These are phyloP conservation scores for Noctua janthina DNA, from an alignment of 2,888 invertebrate genomes.

Conservation along the genomic window DNA sequence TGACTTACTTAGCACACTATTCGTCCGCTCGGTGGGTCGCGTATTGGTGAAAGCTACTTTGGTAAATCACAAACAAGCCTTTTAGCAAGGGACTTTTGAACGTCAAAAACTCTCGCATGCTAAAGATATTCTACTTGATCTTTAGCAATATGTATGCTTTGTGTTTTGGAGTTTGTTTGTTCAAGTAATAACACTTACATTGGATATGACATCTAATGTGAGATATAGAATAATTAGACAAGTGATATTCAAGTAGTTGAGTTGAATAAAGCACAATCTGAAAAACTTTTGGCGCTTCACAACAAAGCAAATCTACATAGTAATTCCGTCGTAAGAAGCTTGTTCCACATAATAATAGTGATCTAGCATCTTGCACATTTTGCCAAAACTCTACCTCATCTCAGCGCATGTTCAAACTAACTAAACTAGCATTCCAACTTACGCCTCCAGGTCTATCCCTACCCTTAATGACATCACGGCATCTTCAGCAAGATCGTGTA, in stretches of 20 bases:
- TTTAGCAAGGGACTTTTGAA: neutral
- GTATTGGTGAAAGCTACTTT: slow-evolving; percentile 17
- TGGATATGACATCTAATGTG: neutral
- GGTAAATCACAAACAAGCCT: neutral
- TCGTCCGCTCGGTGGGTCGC: slow-evolving; percentile 32
- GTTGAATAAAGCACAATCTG: neutral
- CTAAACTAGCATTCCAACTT: slow-evolving; percentile 14
- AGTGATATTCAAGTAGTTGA: neutral
- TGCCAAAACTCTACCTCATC: neutral
- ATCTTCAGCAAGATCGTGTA: slow-evolving; percentile 46
- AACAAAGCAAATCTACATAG: neutral
- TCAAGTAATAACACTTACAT: neutral
- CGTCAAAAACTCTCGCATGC: neutral
- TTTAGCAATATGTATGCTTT: neutral
- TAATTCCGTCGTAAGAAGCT: neutral
- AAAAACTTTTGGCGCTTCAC: neutral
- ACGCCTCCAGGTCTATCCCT: slow-evolving; percentile 26
- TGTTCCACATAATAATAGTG: neutral
- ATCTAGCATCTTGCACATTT: neutral
- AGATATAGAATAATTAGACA: neutral
- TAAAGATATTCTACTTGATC: neutral
- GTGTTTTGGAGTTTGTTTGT: neutral
- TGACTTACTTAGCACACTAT: slow-evolving; percentile 65
- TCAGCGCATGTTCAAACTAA: neutral
- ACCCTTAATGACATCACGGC: slow-evolving; percentile 49